Base-by-base conservation (phyloP, 2,888 invertebrate genomes). In the Fissipunctia ypsillon region DNA sequence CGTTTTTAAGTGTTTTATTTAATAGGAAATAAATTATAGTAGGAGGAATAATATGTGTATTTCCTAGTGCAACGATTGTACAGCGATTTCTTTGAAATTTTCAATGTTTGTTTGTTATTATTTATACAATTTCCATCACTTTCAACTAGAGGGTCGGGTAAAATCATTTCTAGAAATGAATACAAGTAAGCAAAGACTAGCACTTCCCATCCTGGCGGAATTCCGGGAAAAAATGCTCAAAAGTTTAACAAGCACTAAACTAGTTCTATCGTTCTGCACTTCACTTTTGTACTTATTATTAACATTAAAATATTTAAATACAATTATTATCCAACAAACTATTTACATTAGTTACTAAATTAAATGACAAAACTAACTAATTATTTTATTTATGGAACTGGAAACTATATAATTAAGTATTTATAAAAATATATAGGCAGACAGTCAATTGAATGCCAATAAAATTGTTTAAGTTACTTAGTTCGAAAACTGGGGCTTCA, bases 1-100 rank as follows among this genome's bases (percentile, higher is more conserved):
- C 31, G 45, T 73, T 78, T 82, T 70, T 84, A 76, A 76, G 66
- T 83, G 59, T 64, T 56, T 43, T 50, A 31, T 52, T 41, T 14
- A 12, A 31, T 52, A 54, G 65, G 16, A 52, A 31, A 16, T 3
- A 60, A 48, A 81, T 50, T 52, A 31, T 38, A 7, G 28, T 25
- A 10, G 10, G 0, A 43, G 1, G 56, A 63, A 60, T 35, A 38
- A 50, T 56, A 10, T 14, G 10, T 31, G 25, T 45, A 43, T 31
- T 80, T 52, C n/a, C 38, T 10, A 50, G 35, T 3, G 25, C 1
- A 48, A 28, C 14, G 14, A 59, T 2, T 19, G 22, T 16, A n/a
- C 22, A 19, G 31, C 4, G 6, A 31, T 38, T 43, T 63, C 43
- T 38, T n/a, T 12, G 22, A 52, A 73, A 38, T 25, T 10, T 28